Evolutionary conservation across 2,113 vertebrate genomes (phyloP).

Genomic region (Bucco capensis): DNA sequence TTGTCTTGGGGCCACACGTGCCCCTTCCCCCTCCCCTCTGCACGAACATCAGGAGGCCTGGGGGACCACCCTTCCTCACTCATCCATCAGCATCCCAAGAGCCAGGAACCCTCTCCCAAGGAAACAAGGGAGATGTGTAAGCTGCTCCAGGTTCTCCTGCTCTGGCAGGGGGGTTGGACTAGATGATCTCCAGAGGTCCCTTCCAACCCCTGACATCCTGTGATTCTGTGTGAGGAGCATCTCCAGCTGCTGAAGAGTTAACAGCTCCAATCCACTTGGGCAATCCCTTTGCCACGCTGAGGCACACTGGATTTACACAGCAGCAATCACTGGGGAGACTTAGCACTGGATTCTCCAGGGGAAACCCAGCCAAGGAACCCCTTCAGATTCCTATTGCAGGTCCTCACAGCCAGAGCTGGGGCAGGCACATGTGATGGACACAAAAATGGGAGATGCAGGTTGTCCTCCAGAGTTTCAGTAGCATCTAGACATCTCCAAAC

Average conservation of each 20-base stretch:
- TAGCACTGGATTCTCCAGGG: conserved; percentile 37
- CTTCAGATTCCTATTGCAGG: conserved; percentile 26
- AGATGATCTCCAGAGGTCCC: too few species aligned
- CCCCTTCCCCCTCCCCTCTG: background rate
- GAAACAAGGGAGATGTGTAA: background rate
- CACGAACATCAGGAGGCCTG: background rate
- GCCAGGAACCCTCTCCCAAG: background rate
- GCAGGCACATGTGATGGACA: background rate
- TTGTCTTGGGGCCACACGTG: background rate
- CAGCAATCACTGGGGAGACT: conserved; percentile 10
- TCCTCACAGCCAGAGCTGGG: background rate
- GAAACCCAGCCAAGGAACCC: conserved; percentile 51
- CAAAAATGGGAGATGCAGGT: background rate
- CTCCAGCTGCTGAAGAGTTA: conserved; percentile 22
- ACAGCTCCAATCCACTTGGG: background rate
- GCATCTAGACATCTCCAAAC: background rate
- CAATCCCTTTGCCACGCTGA: conserved; percentile 10
- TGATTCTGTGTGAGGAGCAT: background rate
- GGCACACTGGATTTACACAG: conserved; percentile 54
- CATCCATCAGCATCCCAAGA: background rate
- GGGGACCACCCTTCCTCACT: background rate
- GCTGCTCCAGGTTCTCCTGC: too few species aligned
- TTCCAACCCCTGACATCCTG: too few species aligned
- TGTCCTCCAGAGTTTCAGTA: background rate
- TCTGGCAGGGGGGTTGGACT: too few species aligned